Base-by-base conservation (phyloP, 2,888 invertebrate species). In the Frankliniella fusca region DNA sequence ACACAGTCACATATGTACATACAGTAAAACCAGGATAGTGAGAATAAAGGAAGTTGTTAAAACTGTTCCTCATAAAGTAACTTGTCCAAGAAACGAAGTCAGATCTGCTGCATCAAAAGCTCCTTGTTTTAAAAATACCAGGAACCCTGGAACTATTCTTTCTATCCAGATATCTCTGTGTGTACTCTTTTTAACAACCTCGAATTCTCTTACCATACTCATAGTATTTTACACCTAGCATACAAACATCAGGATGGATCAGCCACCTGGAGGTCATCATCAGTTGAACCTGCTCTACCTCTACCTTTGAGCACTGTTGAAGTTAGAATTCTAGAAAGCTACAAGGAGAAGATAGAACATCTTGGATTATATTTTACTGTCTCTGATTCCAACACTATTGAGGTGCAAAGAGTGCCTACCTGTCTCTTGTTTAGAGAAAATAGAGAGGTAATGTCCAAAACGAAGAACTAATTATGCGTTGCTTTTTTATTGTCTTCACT, bases 341-440 rank as follows among this genome's bases (percentile, higher is more conserved):
- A 90, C 85, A 88, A 87, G 84, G 87, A 89, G 8, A 90, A 91
- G 85, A 90, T 94, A 84, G 85, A 86, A 81, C 90, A 89, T 85
- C 88, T 93, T 82, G 94, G 94, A 23, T 86, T 94, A 38, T 86
- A 87, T 61, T 90, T 92, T 87, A 88, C 86, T 82, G 87, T 89
- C 84, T 85, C 87, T n/a, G 87, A 87, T 83, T 86, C 89, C 28
- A 86, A 86, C 81, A 88, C 88, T 83, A 85, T 93, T 49, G 86
- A 87, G 18, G 86, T 94, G 83, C 87, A 86, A 83, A 87, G 89
- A 82, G 90, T 93, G 84, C 94, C 94, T n/a, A 87, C 90, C 84
- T 93, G 93, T 85, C 89, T 94, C 83, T 86, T 90, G 61, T 90
- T 91, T 61, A 91, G 91, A 87, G 88, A 90, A 85, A 87, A 88